Evolutionary conservation across 1,140 invertebrate genomes (phyloP), one percentile per base, ranked within the genome.

Genomic region (Apis cerana): DNA sequence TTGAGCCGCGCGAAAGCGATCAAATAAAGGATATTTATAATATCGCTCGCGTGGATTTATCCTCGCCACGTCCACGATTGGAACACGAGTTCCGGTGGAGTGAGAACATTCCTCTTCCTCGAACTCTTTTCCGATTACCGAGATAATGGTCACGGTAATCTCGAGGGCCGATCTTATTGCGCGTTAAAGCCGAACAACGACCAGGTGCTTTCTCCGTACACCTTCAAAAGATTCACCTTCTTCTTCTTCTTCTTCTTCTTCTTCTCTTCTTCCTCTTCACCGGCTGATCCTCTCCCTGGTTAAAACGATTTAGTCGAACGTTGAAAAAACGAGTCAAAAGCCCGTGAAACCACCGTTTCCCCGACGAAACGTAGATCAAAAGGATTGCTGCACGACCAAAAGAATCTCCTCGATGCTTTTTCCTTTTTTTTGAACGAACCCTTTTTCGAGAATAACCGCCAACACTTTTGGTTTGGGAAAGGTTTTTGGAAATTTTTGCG

Each of bases 121-220:
- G 68, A 92, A 92, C 90, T 91, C 88, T 91, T 92, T 89, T 86
- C 84, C 88, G 90, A 91, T 92, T 92, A 91, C 72, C 82, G 78
- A 87, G 87, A 89, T 89, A 90, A 87, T 90, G 61, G 87, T 27
- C 70, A 17, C 58, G 75, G 75, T 88, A 92, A 92, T 92, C 91
- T 92, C 78, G 77, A 76, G 65, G 85, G 87, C 85, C 88, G 89
- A 92, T 92, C 91, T 92, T 89, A 88, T 92, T 91, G 90, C 90
- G 90, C 90, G 90, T 92, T 87, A 92, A 92, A 91, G 89, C 84
- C 82, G 90, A 91, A 80, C 76, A 65, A 78, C 67, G 84, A 68
- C 88, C 91, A 91, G 90, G 86, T 91, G 91, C 68, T 84, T 86
- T 86, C 85, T 68, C 77, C 71, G 54, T 77, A 72, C 76, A 59